Base-by-base conservation (phyloP, 1,140 invertebrate species). In the Leguminivora glycinivorella region DNA sequence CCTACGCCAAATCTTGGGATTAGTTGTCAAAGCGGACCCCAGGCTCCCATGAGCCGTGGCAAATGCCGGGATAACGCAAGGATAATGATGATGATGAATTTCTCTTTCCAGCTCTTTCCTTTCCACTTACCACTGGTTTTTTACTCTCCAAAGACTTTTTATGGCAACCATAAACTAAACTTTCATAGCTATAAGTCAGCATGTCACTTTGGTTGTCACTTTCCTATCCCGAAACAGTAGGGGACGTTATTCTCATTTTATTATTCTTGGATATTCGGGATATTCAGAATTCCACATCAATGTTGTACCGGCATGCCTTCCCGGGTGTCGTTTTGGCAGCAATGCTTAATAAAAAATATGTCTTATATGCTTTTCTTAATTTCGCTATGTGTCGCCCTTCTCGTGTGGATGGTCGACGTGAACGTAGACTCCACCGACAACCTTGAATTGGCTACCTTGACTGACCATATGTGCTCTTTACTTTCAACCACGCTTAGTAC, bases 311-410 rank as follows among this genome's bases (percentile, higher is more conserved):
- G 26, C 58, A 63, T 63, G 58, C 25, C 19, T 63, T 63, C 14
- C 58, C 58, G 58, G 58, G 25, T 29, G n/a, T 63, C 26, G 14
- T 63, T 4, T 31, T 63, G 25, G 58, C 58, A 4, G 58, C 58
- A 2, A 63, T 63, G 26, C 58, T 63, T n/a, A 63, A 63, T 31
- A 63, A 63, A 63, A 63, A 63, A 17, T 63, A 63, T 63, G 58
- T 63, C 19, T 14, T 63, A 63, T 63, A 63, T 9, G 58, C 58
- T 63, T 63, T 63, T 63, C 58, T 63, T 31, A 63, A 63, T 63
- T 63, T 63, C 26, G 26, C 58, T 63, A 31, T 63, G n/a, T 63
- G 58, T 34, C 58, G 17, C 17, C 26, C 58, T 63, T n/a, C 58
- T 2, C 58, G 58, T 34, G 7, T 63, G 58, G 58, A 63, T n/a